Evolutionary conservation across 23 tunicate genomes (phyloP).

Genomic region (Trididemnum clinides): DNA sequence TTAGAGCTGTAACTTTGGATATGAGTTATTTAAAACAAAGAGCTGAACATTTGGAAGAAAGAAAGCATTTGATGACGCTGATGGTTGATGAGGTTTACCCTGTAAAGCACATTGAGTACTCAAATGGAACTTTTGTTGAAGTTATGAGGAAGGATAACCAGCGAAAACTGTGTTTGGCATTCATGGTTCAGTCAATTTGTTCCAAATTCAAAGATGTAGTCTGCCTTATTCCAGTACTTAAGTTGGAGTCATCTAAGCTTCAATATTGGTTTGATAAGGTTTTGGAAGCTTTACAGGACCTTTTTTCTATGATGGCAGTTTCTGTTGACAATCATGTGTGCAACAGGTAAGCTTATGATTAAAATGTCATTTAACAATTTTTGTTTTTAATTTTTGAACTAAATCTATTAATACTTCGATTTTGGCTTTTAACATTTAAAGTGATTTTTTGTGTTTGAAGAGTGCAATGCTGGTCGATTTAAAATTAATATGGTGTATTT

Average conservation of each 20-base stretch:
- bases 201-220: not conserved
- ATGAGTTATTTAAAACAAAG: not conserved
- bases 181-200: not conserved
- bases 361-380: no score
- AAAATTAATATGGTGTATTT: no score
- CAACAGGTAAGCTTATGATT: no score
- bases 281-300: no score
- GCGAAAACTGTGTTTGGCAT: constrained; percentile 12
- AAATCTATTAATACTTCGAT: no score
- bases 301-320: no score
- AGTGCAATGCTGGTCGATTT: no score
- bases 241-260: not conserved
- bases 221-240: not conserved
- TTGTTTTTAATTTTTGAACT: no score
- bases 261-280: no score
- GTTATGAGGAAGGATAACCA: not conserved
- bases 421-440: no score
- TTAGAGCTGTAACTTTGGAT: not conserved
- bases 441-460: no score
- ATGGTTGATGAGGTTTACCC: not conserved
- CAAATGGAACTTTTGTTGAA: not conserved
- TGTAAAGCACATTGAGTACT: not conserved
- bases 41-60: not conserved
- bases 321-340: no score
- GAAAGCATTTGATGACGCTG: not conserved